A percentile compares a stretch with the other conserved stretches of the same genome.
These are phyloP conservation scores for Nezara viridula DNA, from an alignment of 2,888 invertebrate species.

Conservation along the genomic window DNA sequence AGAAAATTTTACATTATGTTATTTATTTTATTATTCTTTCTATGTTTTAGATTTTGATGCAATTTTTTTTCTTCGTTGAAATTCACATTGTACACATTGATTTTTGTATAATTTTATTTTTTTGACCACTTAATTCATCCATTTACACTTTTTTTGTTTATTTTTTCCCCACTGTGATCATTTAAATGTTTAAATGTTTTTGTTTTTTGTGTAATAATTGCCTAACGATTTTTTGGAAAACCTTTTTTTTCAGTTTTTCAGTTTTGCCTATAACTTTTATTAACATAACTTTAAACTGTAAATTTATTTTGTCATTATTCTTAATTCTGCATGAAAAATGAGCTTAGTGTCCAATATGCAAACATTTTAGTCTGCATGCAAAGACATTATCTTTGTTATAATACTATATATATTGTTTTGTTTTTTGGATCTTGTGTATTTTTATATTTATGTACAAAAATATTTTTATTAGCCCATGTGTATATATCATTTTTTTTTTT, in stretches of 20 bases:
- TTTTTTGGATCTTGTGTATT: background rate
- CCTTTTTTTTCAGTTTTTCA: background rate
- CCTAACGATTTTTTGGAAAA: constrained; percentile 1
- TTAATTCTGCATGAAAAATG: constrained; percentile 30
- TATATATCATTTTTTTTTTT: background rate
- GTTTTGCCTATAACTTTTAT: background rate
- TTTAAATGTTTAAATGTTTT: constrained; percentile 52
- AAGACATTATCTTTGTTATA: background rate
- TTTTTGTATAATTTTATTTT: background rate
- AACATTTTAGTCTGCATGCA: constrained; percentile 5
- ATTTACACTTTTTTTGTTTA: constrained; percentile 58
- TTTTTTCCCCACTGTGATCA: constrained; percentile 54
- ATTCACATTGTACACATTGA: constrained; percentile 1
- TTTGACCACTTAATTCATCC: constrained; percentile 66
- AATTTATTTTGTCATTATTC: constrained; percentile 7
- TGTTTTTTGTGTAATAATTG: constrained; percentile 48
- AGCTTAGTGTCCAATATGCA: constrained; percentile 13
- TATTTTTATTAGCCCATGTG: background rate
- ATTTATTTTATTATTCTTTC: background rate
- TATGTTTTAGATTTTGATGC: constrained; percentile 67
- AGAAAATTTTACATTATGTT: background rate
- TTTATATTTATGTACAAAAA: background rate
- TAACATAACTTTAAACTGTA: background rate
- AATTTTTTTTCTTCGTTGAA: background rate
- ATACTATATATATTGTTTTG: background rate